A percentile compares a stretch with the other conserved stretches of the same genome.
Conservation (phyloP, 92 coral and sea anemone genomes). For the Actinernus sp. region DNA sequence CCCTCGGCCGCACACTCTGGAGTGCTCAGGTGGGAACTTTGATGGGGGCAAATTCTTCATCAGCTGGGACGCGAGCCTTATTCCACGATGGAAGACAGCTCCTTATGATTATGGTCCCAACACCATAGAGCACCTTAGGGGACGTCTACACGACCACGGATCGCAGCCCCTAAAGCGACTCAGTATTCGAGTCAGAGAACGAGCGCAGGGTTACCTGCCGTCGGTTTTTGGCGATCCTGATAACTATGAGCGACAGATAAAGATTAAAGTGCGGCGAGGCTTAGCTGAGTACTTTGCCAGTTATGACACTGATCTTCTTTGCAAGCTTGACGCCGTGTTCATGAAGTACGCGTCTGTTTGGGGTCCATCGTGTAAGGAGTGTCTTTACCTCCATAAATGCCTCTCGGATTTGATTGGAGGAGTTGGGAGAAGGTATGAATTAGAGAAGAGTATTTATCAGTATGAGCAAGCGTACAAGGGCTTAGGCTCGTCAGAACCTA, state of each 20-base stretch:
- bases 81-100: conserved; percentile 69
- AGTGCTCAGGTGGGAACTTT: conserved; percentile 90
- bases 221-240: conserved; percentile 65
- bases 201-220: conserved; percentile 63
- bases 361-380: conserved; percentile 78
- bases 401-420: conserved; percentile 67
- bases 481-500: conserved; percentile 8
- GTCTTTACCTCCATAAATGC: conserved; percentile 70
- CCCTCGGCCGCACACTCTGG: conserved; percentile 92
- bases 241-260: conserved; percentile 60
- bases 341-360: conserved; percentile 78
- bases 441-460: conserved; percentile 9
- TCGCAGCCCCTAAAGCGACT: conserved; percentile 26
- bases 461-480: conserved; percentile 38
- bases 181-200: conserved; percentile 25
- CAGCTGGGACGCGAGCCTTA: conserved; percentile 85
- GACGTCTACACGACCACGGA: conserved; percentile 2
- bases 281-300: conserved; percentile 83
- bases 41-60: conserved; percentile 95
- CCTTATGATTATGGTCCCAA: conserved; percentile 74
- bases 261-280: conserved; percentile 63
- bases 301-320: conserved; percentile 65
- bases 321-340: conserved; percentile 84
- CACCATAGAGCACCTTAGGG: conserved; percentile 1
- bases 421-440: conserved; percentile 26